Base-by-base conservation (phyloP, 2,888 invertebrate species). In the Aleiodes leptofemur region DNA sequence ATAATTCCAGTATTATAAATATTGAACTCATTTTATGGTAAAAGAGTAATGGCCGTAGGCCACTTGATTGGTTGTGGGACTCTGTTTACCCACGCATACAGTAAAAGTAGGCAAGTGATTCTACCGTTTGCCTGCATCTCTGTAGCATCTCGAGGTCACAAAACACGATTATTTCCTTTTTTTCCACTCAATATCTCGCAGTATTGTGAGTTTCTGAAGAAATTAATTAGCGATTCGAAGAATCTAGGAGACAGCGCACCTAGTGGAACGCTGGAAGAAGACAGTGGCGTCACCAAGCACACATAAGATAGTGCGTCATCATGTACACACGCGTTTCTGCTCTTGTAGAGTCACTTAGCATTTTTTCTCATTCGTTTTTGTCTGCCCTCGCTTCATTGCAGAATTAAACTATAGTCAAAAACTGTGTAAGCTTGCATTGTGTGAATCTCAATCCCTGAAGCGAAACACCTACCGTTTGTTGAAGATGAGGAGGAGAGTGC, bases 121-220 rank as follows among this genome's bases (percentile, higher is more conserved):
- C 70, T 74, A 74, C 74, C 74, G 74, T 69, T 74, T 64, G 57
- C 53, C 55, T 51, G 55, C 69, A 69, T 73, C 73, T 53, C 61
- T 43, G 43, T 43, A 43, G 43, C 43, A 43, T 50, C 56, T 31
- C 56, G 55, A 56, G 61, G 57, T 73, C 61, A 29, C 56, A 56
- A 56, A 23, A n/a, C 48, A 14, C 16, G 16, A 72, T 76, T 77
- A 69, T 73, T 76, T 77, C 73, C 43, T 43, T 73, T 43, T 31
- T 66, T 56, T 72, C 50, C 34, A 31, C 34, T 57, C 34, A 31
- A 31, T 57, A 11, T 72, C 50, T 73, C 34, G 61, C 68, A 73
- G 69, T 70, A 64, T 73, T 57, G 50, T 16, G 64, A 16, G 56
- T 14, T 56, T 34, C 34, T 11, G 9, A 43, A 9, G 43, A 3